Conservation (phyloP, 2,797 vertebrate species). For the Enteromius afrohamiltoni region DNA sequence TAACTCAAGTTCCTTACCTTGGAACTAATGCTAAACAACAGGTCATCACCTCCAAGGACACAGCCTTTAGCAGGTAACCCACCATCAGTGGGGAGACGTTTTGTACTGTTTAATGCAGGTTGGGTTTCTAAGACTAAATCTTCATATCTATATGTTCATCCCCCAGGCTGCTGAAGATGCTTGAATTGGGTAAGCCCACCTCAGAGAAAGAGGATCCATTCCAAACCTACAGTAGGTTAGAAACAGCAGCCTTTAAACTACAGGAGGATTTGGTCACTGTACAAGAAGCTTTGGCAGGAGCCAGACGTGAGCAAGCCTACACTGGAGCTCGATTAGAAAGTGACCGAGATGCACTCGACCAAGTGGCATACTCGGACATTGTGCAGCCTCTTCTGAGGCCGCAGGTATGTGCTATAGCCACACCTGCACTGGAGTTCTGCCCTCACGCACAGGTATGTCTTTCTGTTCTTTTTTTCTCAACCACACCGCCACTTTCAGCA, state of each 20-base stretch:
- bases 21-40: conserved; percentile 62
- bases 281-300: conserved; percentile 74
- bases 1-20: conserved; percentile 67
- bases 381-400: conserved; percentile 82
- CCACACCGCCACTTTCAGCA: background rate
- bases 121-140: background rate
- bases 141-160: background rate
- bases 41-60: conserved; percentile 81
- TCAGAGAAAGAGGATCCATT: conserved; percentile 81
- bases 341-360: conserved; percentile 77
- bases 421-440: conserved; percentile 75
- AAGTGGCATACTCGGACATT: conserved; percentile 79
- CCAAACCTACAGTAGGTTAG: conserved; percentile 82
- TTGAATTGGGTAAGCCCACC: conserved; percentile 72
- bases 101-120: background rate
- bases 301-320: conserved; percentile 75
- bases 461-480: conserved; percentile 12
- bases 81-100: background rate
- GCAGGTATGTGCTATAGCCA: conserved; percentile 78
- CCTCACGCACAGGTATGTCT: conserved; percentile 81
- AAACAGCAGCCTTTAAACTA: conserved; percentile 78
- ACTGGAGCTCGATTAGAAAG: conserved; percentile 72
- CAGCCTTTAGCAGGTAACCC: conserved; percentile 81
- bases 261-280: conserved; percentile 72
- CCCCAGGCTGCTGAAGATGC: conserved; percentile 85